Percentiles rank a stretch among this genome's conserved stretches.
Conservation (phyloP, 2,113 vertebrate species). For the Ptilonorhynchus violaceus region DNA sequence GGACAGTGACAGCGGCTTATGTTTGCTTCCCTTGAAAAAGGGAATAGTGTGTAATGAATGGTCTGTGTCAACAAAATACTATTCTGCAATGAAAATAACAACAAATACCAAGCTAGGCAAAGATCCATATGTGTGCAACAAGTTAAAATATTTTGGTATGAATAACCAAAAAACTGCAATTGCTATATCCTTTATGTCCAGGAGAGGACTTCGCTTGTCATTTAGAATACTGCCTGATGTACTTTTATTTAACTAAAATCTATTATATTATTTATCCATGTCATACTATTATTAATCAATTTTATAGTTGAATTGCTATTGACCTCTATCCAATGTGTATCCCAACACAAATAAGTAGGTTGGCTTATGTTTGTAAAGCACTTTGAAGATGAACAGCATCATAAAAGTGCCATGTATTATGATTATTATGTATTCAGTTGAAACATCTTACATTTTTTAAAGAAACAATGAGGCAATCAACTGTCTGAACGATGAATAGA, state of each 20-base stretch:
- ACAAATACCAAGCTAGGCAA: neutral
- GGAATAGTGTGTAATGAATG: neutral
- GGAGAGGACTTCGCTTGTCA: constrained; percentile 50
- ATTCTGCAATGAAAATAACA: neutral
- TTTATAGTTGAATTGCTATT: constrained; percentile 47
- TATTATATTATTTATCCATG: constrained; percentile 1
- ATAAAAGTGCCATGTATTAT: constrained; percentile 24
- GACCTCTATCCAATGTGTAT: constrained; percentile 47
- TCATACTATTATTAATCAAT: constrained; percentile 41
- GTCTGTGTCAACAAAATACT: neutral
- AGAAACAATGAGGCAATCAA: neutral
- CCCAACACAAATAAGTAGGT: constrained; percentile 32
- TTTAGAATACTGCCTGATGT: neutral
- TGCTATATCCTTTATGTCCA: constrained; percentile 46
- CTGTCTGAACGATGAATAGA: neutral
- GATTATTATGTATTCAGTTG: neutral
- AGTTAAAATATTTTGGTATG: neutral
- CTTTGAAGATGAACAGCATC: constrained; percentile 24
- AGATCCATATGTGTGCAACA: neutral
- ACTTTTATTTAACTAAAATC: constrained; percentile 21
- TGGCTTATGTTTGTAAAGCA: constrained; percentile 33
- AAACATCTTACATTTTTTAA: neutral
- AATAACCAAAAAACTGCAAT: neutral
- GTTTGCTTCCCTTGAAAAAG: neutral
- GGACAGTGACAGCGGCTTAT: neutral